Evolutionary conservation across 2,797 vertebrate species (phyloP), one percentile per base, ranked within the genome.

Genomic region (Petrocephalus sullivani): DNA sequence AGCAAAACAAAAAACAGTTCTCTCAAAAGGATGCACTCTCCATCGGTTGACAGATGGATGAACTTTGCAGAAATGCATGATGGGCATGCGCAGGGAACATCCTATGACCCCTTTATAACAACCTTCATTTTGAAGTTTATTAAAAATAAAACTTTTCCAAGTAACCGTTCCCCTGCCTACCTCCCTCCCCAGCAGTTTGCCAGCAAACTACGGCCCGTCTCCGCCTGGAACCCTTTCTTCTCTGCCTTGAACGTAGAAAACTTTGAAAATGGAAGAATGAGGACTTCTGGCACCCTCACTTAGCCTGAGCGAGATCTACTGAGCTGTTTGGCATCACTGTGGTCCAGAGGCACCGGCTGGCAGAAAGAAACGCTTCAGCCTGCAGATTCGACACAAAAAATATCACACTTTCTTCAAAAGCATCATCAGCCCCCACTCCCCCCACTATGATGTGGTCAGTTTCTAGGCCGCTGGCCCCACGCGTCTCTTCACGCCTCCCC

Each of bases 261-360:
- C 91, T 94, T 87, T 56, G 2, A 51, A 75, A 58, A 57, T n/a
- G 53, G 60, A 53, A 51, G 14, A 89, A 95, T 95, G 95, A 88
- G 90, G 90, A 94, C 95, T 93, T 92, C 92, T 93, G 94, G 92
- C 90, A 92, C 92, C 95, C 90, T 91, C 92, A 94, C 92, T 95
- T 93, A 92, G 92, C 91, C 92, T 87, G 90, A 90, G 90, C 91
- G 93, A 93, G 92, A 92, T 93, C 91, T 90, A 91, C 93, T 89
- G 91, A 93, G 90, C 82, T 89, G 91, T 92, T 93, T 92, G 85
- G 92, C 92, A 93, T 93, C 91, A 91, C 91, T 91, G 88, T 37
- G 33, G 23, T 90, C 87, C 82, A 46, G 89, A 89, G 89, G 90
- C 91, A 92, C 90, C 89, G 90, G 91, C 92, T 90, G 90, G 91